Conservation (phyloP, 2,888 invertebrate species). For the Saturnia japonica region DNA sequence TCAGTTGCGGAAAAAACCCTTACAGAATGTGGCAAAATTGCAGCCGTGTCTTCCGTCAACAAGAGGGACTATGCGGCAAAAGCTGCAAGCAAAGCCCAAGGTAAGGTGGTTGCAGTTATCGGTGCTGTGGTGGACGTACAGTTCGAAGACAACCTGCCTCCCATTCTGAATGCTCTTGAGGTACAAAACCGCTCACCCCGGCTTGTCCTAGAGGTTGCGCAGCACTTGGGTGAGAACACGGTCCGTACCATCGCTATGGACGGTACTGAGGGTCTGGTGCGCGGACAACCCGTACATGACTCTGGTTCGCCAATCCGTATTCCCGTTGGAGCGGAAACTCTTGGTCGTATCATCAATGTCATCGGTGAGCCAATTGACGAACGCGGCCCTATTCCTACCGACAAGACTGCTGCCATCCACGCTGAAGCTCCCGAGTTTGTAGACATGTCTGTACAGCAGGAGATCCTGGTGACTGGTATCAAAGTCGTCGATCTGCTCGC, state of each 20-base stretch:
- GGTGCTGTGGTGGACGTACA: slow-evolving; percentile 99
- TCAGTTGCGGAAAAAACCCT: slow-evolving; percentile 81
- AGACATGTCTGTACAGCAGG: slow-evolving; percentile 95
- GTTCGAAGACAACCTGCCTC: slow-evolving; percentile 95
- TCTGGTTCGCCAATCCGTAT: slow-evolving; percentile 94
- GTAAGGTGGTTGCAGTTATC: slow-evolving; percentile 95
- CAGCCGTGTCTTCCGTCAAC: slow-evolving; percentile 64
- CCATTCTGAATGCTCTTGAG: slow-evolving; percentile 97
- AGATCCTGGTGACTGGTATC: slow-evolving; percentile 96
- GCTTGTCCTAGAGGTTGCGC: slow-evolving; percentile 93
- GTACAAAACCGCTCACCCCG: slow-evolving; percentile 91
- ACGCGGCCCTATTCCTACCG: slow-evolving; percentile 91
- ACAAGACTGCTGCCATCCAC: slow-evolving; percentile 91
- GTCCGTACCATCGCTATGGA: slow-evolving; percentile 98
- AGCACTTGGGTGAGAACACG: slow-evolving; percentile 95
- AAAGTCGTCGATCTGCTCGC: slow-evolving; percentile 97
- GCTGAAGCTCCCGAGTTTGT: slow-evolving; percentile 95
- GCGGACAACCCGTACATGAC: slow-evolving; percentile 92
- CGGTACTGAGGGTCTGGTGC: slow-evolving; percentile 95
- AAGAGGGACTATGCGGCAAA: slow-evolving; percentile 72
- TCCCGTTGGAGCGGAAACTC: slow-evolving; percentile 94
- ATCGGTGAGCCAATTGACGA: slow-evolving; percentile 95
- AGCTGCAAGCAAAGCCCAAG: slow-evolving; percentile 66
- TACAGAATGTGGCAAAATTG: slow-evolving; percentile 81
- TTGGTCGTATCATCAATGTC: slow-evolving; percentile 97